Evolutionary conservation across 2,888 invertebrate genomes (phyloP).

Genomic region (Agrochola macilenta): DNA sequence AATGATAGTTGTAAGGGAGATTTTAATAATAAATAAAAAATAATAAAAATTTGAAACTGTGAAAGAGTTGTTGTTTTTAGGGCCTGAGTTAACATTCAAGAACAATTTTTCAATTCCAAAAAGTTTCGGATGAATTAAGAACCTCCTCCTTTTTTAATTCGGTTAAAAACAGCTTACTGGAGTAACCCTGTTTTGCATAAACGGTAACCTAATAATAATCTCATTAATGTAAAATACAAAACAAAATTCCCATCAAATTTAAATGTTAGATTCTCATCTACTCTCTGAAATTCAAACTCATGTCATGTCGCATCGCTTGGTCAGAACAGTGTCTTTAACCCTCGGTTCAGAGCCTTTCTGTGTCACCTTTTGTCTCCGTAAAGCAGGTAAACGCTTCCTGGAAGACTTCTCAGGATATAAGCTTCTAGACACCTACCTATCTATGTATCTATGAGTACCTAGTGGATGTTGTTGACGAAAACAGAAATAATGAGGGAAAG

Average conservation of each 20-base stretch:
- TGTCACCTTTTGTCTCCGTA: conserved; percentile 13
- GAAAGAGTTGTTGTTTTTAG: neutral
- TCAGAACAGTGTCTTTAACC: neutral
- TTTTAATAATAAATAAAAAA: too few species aligned
- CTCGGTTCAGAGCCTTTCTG: conserved; percentile 13
- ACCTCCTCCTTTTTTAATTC: neutral
- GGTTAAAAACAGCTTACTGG: neutral
- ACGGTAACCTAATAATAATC: neutral
- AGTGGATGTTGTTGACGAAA: conserved; percentile 31
- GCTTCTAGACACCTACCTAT: neutral
- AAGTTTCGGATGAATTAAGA: neutral
- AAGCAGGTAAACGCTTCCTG: conserved; percentile 42
- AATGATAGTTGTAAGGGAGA: too few species aligned
- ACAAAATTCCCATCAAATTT: neutral
- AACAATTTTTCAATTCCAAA: neutral
- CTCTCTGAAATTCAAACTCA: conserved; percentile 18
- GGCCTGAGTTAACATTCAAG: too few species aligned
- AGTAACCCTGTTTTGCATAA: neutral
- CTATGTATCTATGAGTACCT: neutral
- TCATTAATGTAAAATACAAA: neutral
- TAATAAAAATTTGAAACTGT: neutral
- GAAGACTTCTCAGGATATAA: neutral
- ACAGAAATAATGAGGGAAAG: conserved; percentile 47
- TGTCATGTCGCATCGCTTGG: neutral
- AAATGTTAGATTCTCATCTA: neutral